These are phyloP conservation scores for Rapana venosa DNA, from an alignment of 2,888 invertebrate genomes.

Conservation along the genomic window DNA sequence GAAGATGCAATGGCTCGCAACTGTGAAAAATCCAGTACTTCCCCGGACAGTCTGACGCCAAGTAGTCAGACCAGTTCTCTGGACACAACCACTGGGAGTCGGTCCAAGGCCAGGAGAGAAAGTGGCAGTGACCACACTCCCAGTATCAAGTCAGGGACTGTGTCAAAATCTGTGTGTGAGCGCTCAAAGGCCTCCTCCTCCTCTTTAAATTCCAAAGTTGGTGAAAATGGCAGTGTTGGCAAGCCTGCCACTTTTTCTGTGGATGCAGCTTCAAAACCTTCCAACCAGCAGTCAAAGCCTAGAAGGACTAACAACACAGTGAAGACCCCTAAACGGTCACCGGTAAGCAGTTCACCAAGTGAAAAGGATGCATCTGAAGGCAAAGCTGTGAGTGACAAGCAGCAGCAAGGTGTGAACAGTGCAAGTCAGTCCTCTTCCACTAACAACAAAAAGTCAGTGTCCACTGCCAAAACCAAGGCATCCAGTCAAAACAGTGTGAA, in stretches of 20 bases:
- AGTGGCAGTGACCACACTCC: background rate
- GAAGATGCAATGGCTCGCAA: background rate
- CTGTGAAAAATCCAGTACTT: slow-evolving; percentile 12
- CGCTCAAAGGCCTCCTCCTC: background rate
- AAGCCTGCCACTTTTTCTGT: background rate
- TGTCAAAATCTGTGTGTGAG: background rate
- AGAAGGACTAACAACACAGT: slow-evolving; percentile 14
- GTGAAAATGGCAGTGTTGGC: background rate
- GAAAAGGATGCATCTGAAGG: slow-evolving; percentile 24
- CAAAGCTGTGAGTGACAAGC: background rate
- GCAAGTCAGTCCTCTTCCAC: background rate
- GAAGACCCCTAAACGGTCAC: background rate
- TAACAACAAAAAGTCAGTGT: background rate
- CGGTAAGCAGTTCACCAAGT: slow-evolving; percentile 22
- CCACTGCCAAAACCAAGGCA: background rate
- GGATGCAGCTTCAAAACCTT: background rate
- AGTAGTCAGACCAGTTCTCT: slow-evolving; percentile 19
- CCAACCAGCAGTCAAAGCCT: background rate
- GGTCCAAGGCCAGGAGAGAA: background rate
- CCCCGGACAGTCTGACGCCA: background rate
- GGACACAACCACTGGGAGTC: background rate
- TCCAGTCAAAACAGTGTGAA: background rate
- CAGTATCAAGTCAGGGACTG: background rate
- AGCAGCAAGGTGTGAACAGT: background rate
- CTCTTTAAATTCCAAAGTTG: background rate